Conservation (phyloP, 2,888 invertebrate genomes). For the Oxytorus armatus region DNA sequence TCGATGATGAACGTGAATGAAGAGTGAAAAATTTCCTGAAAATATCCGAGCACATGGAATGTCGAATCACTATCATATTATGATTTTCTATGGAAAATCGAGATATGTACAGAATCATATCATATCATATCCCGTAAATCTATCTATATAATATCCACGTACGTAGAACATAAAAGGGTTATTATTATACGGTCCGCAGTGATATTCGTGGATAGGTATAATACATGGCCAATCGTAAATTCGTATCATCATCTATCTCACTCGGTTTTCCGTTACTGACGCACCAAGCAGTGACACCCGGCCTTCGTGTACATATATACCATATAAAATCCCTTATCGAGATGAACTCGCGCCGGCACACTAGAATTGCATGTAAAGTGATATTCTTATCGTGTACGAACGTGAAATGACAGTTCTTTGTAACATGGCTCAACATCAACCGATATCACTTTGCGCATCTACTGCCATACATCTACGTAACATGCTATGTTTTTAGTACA, state of each 20-base stretch:
- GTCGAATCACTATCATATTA: background rate
- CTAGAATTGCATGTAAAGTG: slow-evolving; percentile 54
- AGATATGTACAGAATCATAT: background rate
- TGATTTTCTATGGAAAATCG: background rate
- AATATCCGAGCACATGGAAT: slow-evolving; percentile 6
- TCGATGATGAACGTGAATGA: background rate
- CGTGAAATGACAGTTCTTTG: slow-evolving; percentile 43
- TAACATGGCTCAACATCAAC: slow-evolving; percentile 28
- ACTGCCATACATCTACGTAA: background rate
- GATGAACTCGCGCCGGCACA: slow-evolving; percentile 18
- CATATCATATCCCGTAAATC: background rate
- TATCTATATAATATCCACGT: background rate
- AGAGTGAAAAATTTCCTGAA: slow-evolving; percentile 1
- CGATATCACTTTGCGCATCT: background rate
- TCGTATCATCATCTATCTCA: slow-evolving; percentile 14
- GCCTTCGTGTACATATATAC: background rate
- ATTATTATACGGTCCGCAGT: background rate
- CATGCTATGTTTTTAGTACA: no score
- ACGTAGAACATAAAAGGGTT: background rate
- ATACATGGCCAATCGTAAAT: slow-evolving; percentile 35
- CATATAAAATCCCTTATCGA: slow-evolving; percentile 29
- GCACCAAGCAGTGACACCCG: background rate
- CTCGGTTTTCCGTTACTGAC: background rate
- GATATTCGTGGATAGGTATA: slow-evolving; percentile 32
- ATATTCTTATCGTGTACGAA: slow-evolving; percentile 57